Conservation (phyloP, 2,797 vertebrate genomes). For the Echeneis naucrates region DNA sequence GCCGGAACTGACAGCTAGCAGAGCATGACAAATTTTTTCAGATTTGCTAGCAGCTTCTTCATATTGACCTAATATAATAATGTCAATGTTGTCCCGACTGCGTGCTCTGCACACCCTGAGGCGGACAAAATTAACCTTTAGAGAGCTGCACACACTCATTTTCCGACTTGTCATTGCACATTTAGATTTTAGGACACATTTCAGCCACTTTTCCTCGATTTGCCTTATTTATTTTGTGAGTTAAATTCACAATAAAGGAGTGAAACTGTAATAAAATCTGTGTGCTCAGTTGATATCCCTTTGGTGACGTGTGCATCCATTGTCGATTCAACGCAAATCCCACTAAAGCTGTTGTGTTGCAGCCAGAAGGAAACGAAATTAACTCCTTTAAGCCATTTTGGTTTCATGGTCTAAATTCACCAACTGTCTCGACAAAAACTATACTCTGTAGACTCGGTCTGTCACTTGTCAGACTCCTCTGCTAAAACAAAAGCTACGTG, state of each 20-base stretch:
- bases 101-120: not conserved
- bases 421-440: conserved; percentile 25
- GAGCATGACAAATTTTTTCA: no score
- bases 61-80: not conserved
- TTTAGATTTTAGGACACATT: not conserved
- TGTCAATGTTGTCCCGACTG: not conserved
- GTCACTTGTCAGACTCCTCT: conserved; percentile 18
- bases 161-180: not conserved
- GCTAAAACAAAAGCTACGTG: not conserved
- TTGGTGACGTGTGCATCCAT: not conserved
- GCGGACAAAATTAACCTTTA: not conserved
- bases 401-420: conserved; percentile 51
- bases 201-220: not conserved
- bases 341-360: conserved; percentile 39
- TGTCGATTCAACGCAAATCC: conserved; percentile 39
- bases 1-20: no score
- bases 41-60: not conserved
- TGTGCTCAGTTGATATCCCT: not conserved
- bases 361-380: conserved; percentile 24
- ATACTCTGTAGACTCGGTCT: conserved; percentile 38
- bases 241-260: not conserved
- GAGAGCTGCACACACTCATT: not conserved
- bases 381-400: conserved; percentile 20
- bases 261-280: not conserved
- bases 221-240: not conserved